Evolutionary conservation across 2,888 invertebrate species (phyloP).

Genomic region (Pammene fasciana): DNA sequence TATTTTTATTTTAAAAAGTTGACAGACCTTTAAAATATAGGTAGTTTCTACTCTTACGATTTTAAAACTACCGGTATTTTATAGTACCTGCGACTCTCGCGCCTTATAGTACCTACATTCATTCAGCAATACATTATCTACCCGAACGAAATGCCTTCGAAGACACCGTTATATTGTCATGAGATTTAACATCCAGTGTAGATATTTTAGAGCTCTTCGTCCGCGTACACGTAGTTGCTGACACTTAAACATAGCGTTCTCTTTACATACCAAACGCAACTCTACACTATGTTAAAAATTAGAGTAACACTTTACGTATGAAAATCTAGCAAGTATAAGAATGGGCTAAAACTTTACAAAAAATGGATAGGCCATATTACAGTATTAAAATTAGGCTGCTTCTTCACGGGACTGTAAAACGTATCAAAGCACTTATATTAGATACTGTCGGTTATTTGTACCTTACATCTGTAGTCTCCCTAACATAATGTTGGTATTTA

Average conservation of each 20-base stretch:
- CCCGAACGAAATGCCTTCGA: constrained; percentile 2
- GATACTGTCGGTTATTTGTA: constrained; percentile 69
- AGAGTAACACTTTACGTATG: constrained; percentile 72
- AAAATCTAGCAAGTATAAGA: constrained; percentile 62
- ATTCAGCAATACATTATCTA: constrained; percentile 15
- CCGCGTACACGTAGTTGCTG: not conserved
- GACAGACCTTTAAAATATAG: constrained; percentile 9
- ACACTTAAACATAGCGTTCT: constrained; percentile 9
- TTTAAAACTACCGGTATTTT: constrained; percentile 6
- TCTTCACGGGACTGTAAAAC: constrained; percentile 49
- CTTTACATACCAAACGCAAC: constrained; percentile 28
- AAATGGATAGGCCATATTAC: constrained; percentile 53
- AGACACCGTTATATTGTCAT: not conserved
- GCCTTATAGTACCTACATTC: not conserved
- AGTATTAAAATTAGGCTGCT: constrained; percentile 47
- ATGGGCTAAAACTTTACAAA: constrained; percentile 45
- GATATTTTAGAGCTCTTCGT: constrained; percentile 3
- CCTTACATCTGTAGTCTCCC: constrained; percentile 58
- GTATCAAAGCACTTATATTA: constrained; percentile 55
- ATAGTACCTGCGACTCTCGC: not conserved
- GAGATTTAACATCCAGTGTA: not conserved
- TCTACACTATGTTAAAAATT: constrained; percentile 60
- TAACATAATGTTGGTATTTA: constrained; percentile 46
- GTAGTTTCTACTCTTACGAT: not conserved
- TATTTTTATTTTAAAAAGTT: not conserved